Evolutionary conservation across 2,113 vertebrate species (phyloP).

Genomic region (Cricetomys ansorgei): DNA sequence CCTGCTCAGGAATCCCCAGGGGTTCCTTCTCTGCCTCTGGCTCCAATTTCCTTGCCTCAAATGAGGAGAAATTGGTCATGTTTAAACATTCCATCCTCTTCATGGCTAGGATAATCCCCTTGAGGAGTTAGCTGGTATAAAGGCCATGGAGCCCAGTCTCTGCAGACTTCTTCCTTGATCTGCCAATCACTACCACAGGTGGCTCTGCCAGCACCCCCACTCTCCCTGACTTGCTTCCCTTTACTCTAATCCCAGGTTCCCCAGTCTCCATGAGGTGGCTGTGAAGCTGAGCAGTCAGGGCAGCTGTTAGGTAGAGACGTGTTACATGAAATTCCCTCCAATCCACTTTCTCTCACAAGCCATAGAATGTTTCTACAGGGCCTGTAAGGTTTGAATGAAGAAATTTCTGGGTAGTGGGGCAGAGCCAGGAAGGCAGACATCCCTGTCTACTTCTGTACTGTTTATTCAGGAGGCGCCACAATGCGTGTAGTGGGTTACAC

Average conservation of each 20-base stretch:
- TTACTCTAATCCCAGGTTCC: not conserved
- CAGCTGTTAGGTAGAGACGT: not conserved
- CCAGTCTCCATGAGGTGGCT: not conserved
- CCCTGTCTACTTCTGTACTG: not conserved
- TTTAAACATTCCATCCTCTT: not conserved
- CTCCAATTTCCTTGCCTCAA: not conserved
- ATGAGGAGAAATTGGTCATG: not conserved
- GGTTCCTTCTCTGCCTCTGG: not conserved
- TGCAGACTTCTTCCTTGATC: not conserved
- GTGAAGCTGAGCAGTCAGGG: not conserved
- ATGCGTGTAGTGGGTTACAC: not conserved
- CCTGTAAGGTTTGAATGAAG: not conserved
- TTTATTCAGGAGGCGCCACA: not conserved
- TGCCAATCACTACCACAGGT: no score
- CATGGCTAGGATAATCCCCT: not conserved
- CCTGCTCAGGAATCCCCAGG: not conserved
- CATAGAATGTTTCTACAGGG: not conserved
- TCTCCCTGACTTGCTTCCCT: not conserved
- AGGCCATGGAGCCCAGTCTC: not conserved
- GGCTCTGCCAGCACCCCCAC: not conserved
- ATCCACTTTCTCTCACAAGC: no score
- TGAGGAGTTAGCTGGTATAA: not conserved
- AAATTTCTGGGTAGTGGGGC: not conserved
- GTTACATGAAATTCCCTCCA: not conserved
- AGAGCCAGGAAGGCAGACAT: not conserved